Evolutionary conservation across 2,888 invertebrate species (phyloP).

Genomic region (Sericinus montela): DNA sequence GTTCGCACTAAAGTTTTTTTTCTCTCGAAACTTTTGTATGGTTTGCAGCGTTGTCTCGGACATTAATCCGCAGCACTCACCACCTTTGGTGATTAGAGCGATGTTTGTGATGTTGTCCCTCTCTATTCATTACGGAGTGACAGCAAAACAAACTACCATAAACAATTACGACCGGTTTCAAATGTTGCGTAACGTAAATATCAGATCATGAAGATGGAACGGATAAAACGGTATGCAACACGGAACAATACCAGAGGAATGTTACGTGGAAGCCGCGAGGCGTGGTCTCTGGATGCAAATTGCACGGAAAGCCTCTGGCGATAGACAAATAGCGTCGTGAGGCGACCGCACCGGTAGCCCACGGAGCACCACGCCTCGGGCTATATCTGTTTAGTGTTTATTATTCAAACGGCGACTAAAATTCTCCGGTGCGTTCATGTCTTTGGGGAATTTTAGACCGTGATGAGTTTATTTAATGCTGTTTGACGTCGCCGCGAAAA

Average conservation of each 20-base stretch:
- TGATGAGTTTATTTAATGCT: slow-evolving; percentile 8
- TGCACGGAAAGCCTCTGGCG: slow-evolving; percentile 55
- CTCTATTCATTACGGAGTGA: no score
- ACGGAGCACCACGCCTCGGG: slow-evolving; percentile 45
- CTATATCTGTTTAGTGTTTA: slow-evolving; percentile 28
- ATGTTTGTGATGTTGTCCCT: no score
- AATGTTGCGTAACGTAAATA: slow-evolving; percentile 3
- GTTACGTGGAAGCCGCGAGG: slow-evolving; percentile 60
- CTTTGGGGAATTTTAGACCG: slow-evolving; percentile 12
- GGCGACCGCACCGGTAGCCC: slow-evolving; percentile 72
- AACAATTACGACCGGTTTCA: slow-evolving; percentile 4
- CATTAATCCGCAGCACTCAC: no score
- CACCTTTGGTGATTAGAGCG: no score
- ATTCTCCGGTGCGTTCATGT: slow-evolving; percentile 8
- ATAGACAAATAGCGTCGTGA: slow-evolving; percentile 71
- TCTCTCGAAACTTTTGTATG: no score
- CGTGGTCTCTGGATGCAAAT: slow-evolving; percentile 69
- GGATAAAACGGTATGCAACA: slow-evolving; percentile 8
- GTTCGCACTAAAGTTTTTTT: no score
- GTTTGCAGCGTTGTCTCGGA: no score
- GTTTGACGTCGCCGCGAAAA: neutral
- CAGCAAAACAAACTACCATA: no score
- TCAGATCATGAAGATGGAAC: slow-evolving; percentile 7
- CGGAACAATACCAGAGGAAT: slow-evolving; percentile 28
- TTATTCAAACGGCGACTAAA: slow-evolving; percentile 38